Percentiles rank a stretch among this genome's conserved stretches.
These are phyloP conservation scores for Pampus argenteus DNA, from an alignment of 2,797 vertebrate species.

Conservation along the genomic window DNA sequence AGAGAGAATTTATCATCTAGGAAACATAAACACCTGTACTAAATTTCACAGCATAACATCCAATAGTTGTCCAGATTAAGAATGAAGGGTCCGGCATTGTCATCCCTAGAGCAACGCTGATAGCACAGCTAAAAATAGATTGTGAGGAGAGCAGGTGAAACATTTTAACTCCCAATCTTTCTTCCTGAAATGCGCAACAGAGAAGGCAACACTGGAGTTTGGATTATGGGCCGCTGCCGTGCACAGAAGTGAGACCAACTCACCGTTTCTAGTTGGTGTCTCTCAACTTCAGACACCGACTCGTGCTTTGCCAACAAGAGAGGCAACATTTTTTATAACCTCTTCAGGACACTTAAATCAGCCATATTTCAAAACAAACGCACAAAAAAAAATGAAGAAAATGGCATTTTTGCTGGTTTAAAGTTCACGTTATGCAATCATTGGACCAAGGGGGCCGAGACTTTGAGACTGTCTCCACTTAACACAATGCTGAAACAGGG, in stretches of 20 bases:
- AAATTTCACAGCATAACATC: too few relatives aligned
- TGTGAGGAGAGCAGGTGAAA: background rate
- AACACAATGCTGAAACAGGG: too few relatives aligned
- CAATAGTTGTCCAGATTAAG: too few relatives aligned
- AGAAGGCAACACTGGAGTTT: background rate
- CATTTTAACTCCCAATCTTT: background rate
- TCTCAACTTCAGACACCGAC: slow-evolving; percentile 9
- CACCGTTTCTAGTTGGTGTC: background rate
- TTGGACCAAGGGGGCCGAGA: too few relatives aligned
- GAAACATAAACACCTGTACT: too few relatives aligned
- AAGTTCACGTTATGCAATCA: too few relatives aligned
- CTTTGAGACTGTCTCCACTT: background rate
- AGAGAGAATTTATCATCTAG: too few relatives aligned
- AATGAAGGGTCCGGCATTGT: too few relatives aligned
- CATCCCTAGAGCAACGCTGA: too few relatives aligned
- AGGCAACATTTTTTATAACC: slow-evolving; percentile 37
- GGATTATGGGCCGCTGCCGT: background rate
- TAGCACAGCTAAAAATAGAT: background rate
- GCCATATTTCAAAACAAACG: too few relatives aligned
- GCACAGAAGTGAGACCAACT: background rate
- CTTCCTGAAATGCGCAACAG: background rate
- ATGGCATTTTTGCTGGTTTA: too few relatives aligned
- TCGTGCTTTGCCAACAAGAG: background rate
- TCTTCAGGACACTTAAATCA: slow-evolving; percentile 35
- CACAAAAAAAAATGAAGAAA: too few relatives aligned